Evolutionary conservation across 1,140 invertebrate species (phyloP), one percentile per base, ranked within the genome.

Genomic region (Delia radicum): DNA sequence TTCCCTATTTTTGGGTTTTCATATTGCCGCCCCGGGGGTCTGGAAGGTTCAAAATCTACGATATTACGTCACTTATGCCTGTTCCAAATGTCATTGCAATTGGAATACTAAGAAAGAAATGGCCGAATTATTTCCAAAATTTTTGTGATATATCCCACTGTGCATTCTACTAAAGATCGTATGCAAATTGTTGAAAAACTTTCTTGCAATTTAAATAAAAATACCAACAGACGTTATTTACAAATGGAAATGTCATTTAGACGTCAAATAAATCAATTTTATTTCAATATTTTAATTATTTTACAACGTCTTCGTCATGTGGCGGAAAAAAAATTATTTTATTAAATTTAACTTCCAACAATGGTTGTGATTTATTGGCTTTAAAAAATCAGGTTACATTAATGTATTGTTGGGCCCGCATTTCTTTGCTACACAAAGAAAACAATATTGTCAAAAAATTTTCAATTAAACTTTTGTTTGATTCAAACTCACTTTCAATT

Each of bases 201-300:
- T 13, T 31, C 65, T 18, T 69, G 65, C 27, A 31, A 21, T 33
- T 24, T 69, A 24, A 69, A 15, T 7, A 31, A 33, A 21, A 69
- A 69, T 69, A n/a, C 31, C 27, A 69, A 69, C 18, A 24, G 65
- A 33, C 65, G 65, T 24, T 69, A 69, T 33, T 24, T 69, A 33
- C 65, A 69, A 69, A 69, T 69, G 65, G 65, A 69, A 33, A 37
- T 69, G 65, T 37, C 65, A 37, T 69, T 69, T 33, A 33, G 37
- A 69, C 65, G 65, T 69, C 65, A 37, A 69, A 31, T 69, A 15
- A 69, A 69, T 69, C 65, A 69, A 69, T 69, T 37, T 69, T 10
- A 37, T 69, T 69, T 69, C 8, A 33, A 69, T 69, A 69, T 69
- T 37, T 33, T 33, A 31, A 69, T 69, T 10, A 33, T 33, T 13